Evolutionary conservation across 1,140 invertebrate species (phyloP), one percentile per base, ranked within the genome.

Genomic region (Dolichoris vasculosae): DNA sequence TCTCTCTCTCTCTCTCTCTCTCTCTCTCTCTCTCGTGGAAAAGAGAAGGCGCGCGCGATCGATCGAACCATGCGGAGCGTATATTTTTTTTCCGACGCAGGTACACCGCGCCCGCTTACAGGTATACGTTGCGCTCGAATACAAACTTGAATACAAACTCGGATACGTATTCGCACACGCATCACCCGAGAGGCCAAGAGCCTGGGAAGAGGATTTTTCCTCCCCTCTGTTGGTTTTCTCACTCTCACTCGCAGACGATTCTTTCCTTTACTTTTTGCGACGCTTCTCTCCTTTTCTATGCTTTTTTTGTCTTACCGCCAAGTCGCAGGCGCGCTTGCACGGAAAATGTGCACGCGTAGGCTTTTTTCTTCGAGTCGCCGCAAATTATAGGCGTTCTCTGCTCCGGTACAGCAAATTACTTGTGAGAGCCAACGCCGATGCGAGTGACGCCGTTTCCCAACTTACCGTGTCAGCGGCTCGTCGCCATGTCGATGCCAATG

Each of bases 181-280:
- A 51, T 38, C 77, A 46, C 55, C n/a, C 23, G 3, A 48, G 83
- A 80, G 83, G 83, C 77, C 77, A 85, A 85, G 69, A 80, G 83
- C 83, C 83, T 85, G 77, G 48, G 46, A 85, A 85, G 83, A 85
- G 83, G 83, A 85, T 85, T 85, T 85, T 85, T 48, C 76, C 83
- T 80, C 76, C 83, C 46, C 26, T 73, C 7, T 67, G 48, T 11
- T 46, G 59, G n/a, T 48, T 1, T 64, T 32, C 20, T 48, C 13
- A 2, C 40, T 69, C 63, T 35, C 15, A 2, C 75, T 30, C 35
- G 32, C n/a, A 17, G 48, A 8, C 48, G 48, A 51, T 8, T 17
- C 48, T n/a, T n/a, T n/a, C n/a, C n/a, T n/a, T n/a, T n/a, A n/a
- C n/a, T n/a, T n/a, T n/a, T n/a, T n/a, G n/a, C n/a, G n/a, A n/a